These are phyloP conservation scores for Poecilia velifera DNA, from an alignment of 2,797 vertebrate genomes.

Conservation along the genomic window DNA sequence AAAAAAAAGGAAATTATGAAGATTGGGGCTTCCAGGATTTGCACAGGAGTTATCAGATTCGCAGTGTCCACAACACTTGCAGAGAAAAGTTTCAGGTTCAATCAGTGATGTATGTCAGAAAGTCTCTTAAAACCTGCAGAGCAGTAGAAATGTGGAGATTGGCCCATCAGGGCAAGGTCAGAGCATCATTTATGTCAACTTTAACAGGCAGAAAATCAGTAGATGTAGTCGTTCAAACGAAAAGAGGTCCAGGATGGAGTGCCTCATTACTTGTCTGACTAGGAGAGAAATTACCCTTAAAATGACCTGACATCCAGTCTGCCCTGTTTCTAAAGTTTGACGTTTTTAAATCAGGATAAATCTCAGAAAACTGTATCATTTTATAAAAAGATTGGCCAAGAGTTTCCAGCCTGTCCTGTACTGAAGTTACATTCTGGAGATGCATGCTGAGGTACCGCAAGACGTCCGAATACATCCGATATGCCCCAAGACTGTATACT, in stretches of 20 bases:
- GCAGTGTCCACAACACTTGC: not conserved
- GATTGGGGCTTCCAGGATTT: not conserved
- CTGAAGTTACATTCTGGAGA: not conserved
- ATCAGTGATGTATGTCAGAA: not conserved
- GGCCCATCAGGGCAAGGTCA: not conserved
- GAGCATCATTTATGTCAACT: conserved; percentile 2
- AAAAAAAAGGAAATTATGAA: not conserved
- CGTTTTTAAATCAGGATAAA: not conserved
- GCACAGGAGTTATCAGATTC: not conserved
- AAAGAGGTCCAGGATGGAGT: not conserved
- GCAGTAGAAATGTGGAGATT: not conserved
- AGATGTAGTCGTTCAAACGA: conserved; percentile 16
- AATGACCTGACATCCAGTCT: conserved; percentile 3
- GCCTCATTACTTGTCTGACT: conserved; percentile 25
- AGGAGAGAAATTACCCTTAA: conserved; percentile 20
- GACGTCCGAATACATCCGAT: not conserved
- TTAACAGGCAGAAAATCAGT: conserved; percentile 36
- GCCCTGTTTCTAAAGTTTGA: not conserved
- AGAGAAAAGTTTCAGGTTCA: not conserved
- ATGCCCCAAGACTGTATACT: not conserved
- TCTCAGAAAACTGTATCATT: not conserved
- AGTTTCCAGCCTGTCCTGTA: not conserved
- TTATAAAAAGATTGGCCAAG: not conserved
- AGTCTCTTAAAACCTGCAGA: not conserved
- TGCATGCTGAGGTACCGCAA: not conserved